Base-by-base conservation (phyloP, 1,140 invertebrate species). In the Zaprionus tsacasi region DNA sequence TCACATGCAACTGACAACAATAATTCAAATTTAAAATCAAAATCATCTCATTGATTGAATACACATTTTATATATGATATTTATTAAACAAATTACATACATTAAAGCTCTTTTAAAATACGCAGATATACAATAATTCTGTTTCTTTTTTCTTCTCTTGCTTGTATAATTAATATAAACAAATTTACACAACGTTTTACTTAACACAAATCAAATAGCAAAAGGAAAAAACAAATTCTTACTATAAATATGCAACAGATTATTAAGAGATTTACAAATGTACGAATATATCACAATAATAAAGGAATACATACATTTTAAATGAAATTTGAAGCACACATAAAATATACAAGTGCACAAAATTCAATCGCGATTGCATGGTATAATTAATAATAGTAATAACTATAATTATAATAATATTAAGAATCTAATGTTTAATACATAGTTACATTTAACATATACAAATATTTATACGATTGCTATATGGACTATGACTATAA, bases 271-370 rank as follows among this genome's bases (percentile, higher is more conserved):
- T 81, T 80, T 87, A 78, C 66, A 82, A 81, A 81, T 88, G 69
- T 89, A 89, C 81, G 81, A 89, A 81, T 81, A 89, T 89, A 89
- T 89, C 85, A 89, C 85, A 89, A 89, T 89, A 90, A 89, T 81
- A 90, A 89, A 89, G 85, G 85, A 89, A 89, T 90, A 89, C 86
- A 89, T 90, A 85, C 76, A 90, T 66, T 80, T 87, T 33, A 85
- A 85, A 85, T 79, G 76, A 89, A 81, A 79, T 85, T 80, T 73
- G 74, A 76, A 85, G 78, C 82, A 72, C 70, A 70, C 54, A 76
- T 57, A 67, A 66, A 48, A 33, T 30, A 13, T 43, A 56, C 35
- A 70, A 55, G 70, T 78, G 76, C 76, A 63, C 57, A 70, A 66
- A 55, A 69, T 74, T 78, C 50, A 80, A 74, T 30, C 6, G 12